Evolutionary conservation across 1,140 invertebrate species (phyloP).

Genomic region (Trachymyrmex septentrionalis): DNA sequence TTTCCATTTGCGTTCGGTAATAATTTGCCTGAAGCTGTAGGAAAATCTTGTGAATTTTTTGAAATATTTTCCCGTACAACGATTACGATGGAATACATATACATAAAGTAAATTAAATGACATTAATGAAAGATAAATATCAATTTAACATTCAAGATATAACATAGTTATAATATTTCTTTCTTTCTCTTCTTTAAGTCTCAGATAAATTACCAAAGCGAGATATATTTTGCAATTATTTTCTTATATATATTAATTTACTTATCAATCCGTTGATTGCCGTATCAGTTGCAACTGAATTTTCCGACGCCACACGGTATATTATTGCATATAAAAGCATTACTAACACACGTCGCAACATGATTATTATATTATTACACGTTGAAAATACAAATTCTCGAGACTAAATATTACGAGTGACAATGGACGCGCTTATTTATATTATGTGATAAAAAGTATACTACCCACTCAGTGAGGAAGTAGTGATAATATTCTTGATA

Average conservation of each 20-base stretch:
- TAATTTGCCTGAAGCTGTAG: background rate
- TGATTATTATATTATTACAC: background rate
- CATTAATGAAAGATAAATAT: background rate
- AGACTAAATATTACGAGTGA: background rate
- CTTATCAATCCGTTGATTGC: background rate
- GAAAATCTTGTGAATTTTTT: background rate
- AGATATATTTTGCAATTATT: conserved; percentile 15
- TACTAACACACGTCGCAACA: background rate
- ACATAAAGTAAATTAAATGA: background rate
- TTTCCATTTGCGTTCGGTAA: background rate
- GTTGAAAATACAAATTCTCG: background rate
- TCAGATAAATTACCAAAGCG: background rate
- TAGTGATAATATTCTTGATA: background rate
- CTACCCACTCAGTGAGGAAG: background rate
- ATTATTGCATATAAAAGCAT: background rate
- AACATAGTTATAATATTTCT: background rate
- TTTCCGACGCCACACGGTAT: background rate
- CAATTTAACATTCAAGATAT: conserved; percentile 5
- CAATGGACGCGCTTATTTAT: background rate
- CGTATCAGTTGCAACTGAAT: background rate
- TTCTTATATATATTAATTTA: conserved; percentile 22
- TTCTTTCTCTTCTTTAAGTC: background rate
- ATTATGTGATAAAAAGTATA: background rate
- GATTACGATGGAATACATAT: background rate
- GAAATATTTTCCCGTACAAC: background rate